Conservation (phyloP, 35 echinoderm and acorn worm genomes). For the Ptychodera flava region DNA sequence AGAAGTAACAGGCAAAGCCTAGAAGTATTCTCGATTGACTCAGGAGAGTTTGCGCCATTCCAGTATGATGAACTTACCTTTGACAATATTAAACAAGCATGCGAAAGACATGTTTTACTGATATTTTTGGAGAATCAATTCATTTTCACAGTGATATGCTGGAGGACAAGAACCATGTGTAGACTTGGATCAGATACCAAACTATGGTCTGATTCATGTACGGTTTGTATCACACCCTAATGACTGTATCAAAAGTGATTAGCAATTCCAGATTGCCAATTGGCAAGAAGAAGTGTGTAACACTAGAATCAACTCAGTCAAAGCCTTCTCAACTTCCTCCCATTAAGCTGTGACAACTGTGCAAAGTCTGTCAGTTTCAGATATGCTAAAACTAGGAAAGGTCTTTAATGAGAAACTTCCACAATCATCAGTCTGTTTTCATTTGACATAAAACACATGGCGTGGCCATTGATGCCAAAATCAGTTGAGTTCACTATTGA, state of each 20-base stretch:
- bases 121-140: neutral
- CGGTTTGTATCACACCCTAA: too few species aligned
- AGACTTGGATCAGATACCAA: neutral
- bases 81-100: neutral
- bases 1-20: neutral
- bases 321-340: too few species aligned
- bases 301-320: too few species aligned
- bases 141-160: neutral
- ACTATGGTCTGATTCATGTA: neutral
- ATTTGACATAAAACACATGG: neutral
- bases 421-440: neutral
- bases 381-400: neutral
- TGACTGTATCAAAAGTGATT: too few species aligned
- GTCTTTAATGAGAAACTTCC: neutral
- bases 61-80: neutral
- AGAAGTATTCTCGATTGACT: neutral
- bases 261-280: too few species aligned
- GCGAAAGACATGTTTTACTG: neutral
- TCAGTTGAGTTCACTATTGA: neutral
- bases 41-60: neutral
- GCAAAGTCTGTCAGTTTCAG: too few species aligned
- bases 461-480: neutral
- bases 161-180: neutral
- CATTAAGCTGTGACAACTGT: too few species aligned
- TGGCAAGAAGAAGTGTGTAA: too few species aligned